Conservation (phyloP, 2,797 vertebrate species). For the Squalus acanthias region DNA sequence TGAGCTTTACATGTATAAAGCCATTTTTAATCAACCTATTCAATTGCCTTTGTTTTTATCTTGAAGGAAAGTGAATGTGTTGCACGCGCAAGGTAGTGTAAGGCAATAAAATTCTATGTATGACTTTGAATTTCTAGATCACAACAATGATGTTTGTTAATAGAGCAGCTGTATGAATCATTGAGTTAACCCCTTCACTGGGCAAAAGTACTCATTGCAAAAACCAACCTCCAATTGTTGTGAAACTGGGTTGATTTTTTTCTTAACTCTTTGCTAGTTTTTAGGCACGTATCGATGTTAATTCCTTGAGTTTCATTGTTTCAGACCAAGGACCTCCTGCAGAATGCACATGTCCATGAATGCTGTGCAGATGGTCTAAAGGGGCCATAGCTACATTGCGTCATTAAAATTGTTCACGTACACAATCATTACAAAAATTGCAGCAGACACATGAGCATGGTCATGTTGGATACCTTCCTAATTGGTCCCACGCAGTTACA, state of each 20-base stretch:
- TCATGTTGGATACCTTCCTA: neutral
- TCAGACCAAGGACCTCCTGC: neutral
- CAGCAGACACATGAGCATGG: neutral
- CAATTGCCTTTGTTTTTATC: slow-evolving; percentile 11
- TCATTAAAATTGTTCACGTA: neutral
- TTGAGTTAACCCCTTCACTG: neutral
- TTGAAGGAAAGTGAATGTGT: neutral
- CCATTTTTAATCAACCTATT: slow-evolving; percentile 1
- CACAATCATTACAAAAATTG: neutral
- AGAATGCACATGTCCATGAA: neutral
- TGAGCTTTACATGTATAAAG: neutral
- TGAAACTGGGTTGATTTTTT: neutral
- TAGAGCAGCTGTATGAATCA: neutral
- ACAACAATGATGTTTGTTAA: neutral
- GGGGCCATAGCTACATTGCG: neutral
- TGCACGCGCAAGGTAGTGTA: neutral
- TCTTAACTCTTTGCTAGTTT: neutral
- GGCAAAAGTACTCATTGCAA: neutral
- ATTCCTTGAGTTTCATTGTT: neutral
- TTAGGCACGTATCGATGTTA: neutral
- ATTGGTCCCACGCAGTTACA: neutral
- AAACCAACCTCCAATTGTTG: neutral
- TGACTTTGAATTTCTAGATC: neutral
- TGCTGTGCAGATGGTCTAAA: neutral
- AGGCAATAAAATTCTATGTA: neutral